Evolutionary conservation across 2,113 vertebrate species (phyloP).

Genomic region (Ceuthmochares aereus): DNA sequence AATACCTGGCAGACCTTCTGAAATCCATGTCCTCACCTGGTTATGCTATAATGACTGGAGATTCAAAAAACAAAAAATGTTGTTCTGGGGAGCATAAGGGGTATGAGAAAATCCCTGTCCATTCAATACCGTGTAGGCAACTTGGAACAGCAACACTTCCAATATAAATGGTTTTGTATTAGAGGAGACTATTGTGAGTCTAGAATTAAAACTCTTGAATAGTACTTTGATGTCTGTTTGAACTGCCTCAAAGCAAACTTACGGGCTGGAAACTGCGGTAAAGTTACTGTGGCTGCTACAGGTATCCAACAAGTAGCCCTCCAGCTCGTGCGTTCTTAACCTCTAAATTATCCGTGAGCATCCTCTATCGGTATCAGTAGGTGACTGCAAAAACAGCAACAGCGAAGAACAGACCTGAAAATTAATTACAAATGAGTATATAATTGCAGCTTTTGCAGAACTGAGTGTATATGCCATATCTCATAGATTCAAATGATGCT

Average conservation of each 20-base stretch:
- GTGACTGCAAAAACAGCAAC: neutral
- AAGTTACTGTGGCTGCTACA: fast-evolving
- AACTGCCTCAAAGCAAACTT: neutral
- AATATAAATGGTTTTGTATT: neutral
- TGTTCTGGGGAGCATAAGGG: too few relatives aligned
- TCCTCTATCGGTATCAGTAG: neutral
- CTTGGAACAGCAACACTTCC: neutral
- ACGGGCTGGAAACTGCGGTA: fast-evolving
- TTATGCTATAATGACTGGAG: neutral
- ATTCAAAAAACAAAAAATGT: neutral
- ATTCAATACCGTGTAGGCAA: neutral
- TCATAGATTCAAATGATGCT: neutral
- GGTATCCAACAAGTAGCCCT: fast-evolving
- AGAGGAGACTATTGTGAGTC: fast-evolving
- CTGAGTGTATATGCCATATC: fast-evolving
- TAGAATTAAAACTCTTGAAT: neutral
- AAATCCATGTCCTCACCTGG: neutral
- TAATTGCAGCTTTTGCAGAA: too few relatives aligned
- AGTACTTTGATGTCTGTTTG: neutral
- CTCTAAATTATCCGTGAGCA: neutral
- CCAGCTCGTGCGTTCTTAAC: fast-evolving
- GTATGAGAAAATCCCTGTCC: fast-evolving
- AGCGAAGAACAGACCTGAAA: fast-evolving
- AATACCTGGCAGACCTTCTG: neutral
- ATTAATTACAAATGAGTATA: fast-evolving